Base-by-base conservation (phyloP, 1,140 invertebrate genomes). In the Trinorchestia longiramus region DNA sequence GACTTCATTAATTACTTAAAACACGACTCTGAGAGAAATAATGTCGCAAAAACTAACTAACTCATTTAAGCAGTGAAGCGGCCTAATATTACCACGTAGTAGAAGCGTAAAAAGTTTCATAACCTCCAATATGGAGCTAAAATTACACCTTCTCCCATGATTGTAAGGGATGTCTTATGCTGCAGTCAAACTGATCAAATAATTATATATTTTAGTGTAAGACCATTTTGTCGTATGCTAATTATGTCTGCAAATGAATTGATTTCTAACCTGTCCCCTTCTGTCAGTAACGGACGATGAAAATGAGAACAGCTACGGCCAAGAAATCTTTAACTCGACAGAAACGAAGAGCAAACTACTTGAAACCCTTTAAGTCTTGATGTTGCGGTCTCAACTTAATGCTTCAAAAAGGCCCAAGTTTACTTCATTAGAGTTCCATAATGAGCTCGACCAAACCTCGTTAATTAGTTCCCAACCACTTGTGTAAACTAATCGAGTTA, bases 401-500 rank as follows among this genome's bases (percentile, higher is more conserved):
- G 92, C 92, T n/a, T 43, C 43, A 94, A 94, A 94, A 94, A 94
- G 43, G 19, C 11, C 92, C 40, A 94, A 94, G 92, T 94, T 94
- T 94, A 43, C 92, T 45, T 94, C 92, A 94, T 94, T 47, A 44
- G 92, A 94, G 92, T 94, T 94, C 92, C 92, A 94, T 94, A 94
- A 94, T 94, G 92, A 94, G 92, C 92, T 94, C 92, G 92, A 47
- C 43, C 92, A 45, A 94, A 94, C 17, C 92, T 94, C 92, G 92
- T 94, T 94, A 94, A 94, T 94, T 94, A 94, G 92, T 94, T 94
- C 43, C 92, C 92, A 28, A 94, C 8, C 92, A 94, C 92, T 94
- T 94, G 92, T 94, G 92, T 94, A 94, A 94, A 94, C 43, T 94
- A 94, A 94, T 94, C 92, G 92, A 94, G 92, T 94, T 94, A 45